phyloP scores from a whole-genome alignment of 1,140 invertebrate genomes.

The Chironomus striatipennis region DNA sequence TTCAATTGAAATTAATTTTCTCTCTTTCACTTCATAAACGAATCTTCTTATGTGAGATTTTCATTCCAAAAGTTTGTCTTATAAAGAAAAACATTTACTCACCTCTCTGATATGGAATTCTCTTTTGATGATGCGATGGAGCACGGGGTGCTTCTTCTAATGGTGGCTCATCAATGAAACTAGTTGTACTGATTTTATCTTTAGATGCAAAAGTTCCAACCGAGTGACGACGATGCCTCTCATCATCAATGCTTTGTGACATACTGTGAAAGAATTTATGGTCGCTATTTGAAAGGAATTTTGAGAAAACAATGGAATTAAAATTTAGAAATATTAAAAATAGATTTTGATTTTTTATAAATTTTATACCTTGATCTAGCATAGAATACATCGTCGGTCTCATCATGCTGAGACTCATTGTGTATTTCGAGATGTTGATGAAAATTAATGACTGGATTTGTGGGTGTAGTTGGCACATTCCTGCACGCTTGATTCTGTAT shows the following conservation, averaged over 20 bases:
- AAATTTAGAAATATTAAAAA: no score
- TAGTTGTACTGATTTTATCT: conserved; percentile 11
- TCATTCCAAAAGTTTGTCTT: neutral
- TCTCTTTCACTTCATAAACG: neutral
- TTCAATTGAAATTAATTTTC: conserved; percentile 23
- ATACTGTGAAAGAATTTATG: neutral
- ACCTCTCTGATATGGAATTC: neutral
- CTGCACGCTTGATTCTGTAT: neutral
- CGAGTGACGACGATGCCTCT: neutral
- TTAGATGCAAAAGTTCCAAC: conserved; percentile 15
- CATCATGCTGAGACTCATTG: conserved; percentile 2
- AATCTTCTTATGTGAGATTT: neutral
- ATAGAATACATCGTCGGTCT: conserved; percentile 5
- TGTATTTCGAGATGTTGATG: neutral
- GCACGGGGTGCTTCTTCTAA: neutral
- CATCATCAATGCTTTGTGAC: neutral
- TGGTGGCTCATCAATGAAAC: neutral
- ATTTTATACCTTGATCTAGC: neutral
- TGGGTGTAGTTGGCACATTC: neutral
- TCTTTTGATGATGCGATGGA: neutral
- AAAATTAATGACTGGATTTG: neutral
- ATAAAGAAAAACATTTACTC: neutral
- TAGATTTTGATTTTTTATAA: neutral
- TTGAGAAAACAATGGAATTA: no score
- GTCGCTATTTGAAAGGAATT: neutral